Base-by-base conservation (phyloP, 2,888 invertebrate genomes). In the Ormyrus pomaceus region DNA sequence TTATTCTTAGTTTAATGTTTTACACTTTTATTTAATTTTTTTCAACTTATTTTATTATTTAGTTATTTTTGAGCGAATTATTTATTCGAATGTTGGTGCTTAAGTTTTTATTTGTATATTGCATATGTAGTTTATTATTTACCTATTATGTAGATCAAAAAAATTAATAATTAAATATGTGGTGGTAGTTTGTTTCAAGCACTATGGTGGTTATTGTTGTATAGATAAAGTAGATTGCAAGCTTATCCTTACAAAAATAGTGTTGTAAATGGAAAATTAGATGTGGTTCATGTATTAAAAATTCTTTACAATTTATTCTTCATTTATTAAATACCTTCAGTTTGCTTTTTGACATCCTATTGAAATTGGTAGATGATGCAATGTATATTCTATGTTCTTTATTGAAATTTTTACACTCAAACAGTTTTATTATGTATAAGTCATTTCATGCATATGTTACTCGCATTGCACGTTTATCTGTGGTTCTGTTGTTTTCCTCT, bases 151-250 rank as follows among this genome's bases (percentile, higher is more conserved):
- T 77, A 79, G 79, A 78, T 13, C 55, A 77, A 62, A 51, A 46
- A 65, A 46, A 81, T 82, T 81, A 55, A 82, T 80, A 64, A 65
- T 65, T 34, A 62, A 68, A 61, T 50, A 65, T 53, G 34, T 79
- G 77, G 77, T 82, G 79, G 79, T 80, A 82, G 73, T 84, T 85
- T 75, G 53, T 82, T 79, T 79, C 81, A 77, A 70, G 79, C 72
- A 78, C 62, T 73, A 55, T 70, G 59, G 51, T 80, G 48, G 64
- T 69, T 70, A 58, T 64, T 55, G 68, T 61, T 65, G 4, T 4
- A 34, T 34, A 34, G 46, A 69, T 64, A 65, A 65, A 70, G 69
- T 64, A 69, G 56, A 69, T 45, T 72, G 34, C 10, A 62, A 61
- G 46, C 50, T 72, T 6, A 55, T 62, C 53, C 45, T 66, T n/a